Evolutionary conservation across 2,113 vertebrate species (phyloP).

Genomic region (Megaceryle torquata): DNA sequence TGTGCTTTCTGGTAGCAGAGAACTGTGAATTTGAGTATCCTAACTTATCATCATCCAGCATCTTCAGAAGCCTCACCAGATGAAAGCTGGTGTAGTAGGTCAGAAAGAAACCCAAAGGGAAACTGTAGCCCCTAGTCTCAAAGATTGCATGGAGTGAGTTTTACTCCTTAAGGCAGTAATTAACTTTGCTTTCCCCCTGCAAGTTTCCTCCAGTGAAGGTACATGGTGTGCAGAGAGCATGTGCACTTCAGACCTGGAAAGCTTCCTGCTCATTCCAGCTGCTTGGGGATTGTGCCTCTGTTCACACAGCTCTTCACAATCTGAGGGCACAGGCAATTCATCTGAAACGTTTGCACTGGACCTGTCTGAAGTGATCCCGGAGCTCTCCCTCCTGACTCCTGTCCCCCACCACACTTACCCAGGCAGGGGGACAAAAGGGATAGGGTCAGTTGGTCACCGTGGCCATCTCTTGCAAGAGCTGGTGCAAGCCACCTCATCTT

Average conservation of each 20-base stretch:
- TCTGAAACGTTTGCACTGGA: background rate
- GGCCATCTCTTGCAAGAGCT: background rate
- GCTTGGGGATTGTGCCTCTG: fast-evolving
- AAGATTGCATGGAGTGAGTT: background rate
- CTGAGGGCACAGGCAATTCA: background rate
- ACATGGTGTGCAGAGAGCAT: background rate
- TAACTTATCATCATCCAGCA: background rate
- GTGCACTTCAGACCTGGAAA: background rate
- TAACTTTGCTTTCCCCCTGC: background rate
- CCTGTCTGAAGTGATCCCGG: background rate
- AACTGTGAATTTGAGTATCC: background rate
- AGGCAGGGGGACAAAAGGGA: background rate
- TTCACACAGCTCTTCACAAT: background rate
- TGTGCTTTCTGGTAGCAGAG: background rate
- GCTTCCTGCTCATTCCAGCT: background rate
- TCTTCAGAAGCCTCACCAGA: background rate
- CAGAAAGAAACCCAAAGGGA: background rate
- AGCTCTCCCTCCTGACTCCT: background rate
- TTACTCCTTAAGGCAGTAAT: background rate
- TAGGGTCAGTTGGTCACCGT: background rate
- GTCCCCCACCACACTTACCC: background rate
- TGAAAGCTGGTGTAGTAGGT: background rate
- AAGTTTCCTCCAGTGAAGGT: background rate
- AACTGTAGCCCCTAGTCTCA: background rate
- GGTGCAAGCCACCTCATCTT: background rate